Conservation (phyloP, 2,797 vertebrate species). For the Epinephelus awoara region DNA sequence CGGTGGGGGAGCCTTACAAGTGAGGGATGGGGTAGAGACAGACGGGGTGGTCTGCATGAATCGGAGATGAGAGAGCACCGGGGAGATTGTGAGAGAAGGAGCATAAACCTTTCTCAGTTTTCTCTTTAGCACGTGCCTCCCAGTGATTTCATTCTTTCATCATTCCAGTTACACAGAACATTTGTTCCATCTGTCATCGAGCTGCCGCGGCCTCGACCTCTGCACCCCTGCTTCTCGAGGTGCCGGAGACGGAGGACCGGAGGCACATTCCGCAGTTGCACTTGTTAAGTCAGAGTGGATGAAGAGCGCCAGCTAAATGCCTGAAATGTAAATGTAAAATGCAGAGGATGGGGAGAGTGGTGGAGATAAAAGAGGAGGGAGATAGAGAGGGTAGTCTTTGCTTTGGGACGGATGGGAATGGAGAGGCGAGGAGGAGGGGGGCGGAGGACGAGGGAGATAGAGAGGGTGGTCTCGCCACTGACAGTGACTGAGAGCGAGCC, state of each 20-base stretch:
- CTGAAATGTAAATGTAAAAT: constrained; percentile 55
- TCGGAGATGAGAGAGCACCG: constrained; percentile 33
- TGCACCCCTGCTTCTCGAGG: constrained; percentile 5
- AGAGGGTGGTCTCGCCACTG: constrained; percentile 69
- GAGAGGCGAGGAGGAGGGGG: constrained; percentile 25
- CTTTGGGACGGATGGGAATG: constrained; percentile 43
- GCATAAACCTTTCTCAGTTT: neutral
- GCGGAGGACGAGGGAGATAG: constrained; percentile 38
- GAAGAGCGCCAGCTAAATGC: constrained; percentile 46
- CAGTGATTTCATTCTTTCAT: constrained; percentile 30
- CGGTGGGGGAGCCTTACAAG: constrained; percentile 28
- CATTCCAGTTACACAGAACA: constrained; percentile 13
- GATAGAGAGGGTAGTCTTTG: constrained; percentile 52
- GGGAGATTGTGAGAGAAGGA: neutral
- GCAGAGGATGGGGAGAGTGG: neutral
- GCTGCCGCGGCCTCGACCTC: constrained; percentile 14
- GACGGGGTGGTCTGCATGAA: constrained; percentile 46
- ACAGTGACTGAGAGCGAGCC: constrained; percentile 69
- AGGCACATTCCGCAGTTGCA: constrained; percentile 17
- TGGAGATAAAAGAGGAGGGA: constrained; percentile 49
- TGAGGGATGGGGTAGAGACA: constrained; percentile 2
- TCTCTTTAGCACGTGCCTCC: neutral
- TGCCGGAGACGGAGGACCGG: neutral
- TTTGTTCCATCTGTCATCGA: constrained; percentile 53
- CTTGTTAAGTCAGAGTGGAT: constrained; percentile 42